phyloP scores from a whole-genome alignment of 2,113 vertebrate genomes.

The Pandion haliaetus region DNA sequence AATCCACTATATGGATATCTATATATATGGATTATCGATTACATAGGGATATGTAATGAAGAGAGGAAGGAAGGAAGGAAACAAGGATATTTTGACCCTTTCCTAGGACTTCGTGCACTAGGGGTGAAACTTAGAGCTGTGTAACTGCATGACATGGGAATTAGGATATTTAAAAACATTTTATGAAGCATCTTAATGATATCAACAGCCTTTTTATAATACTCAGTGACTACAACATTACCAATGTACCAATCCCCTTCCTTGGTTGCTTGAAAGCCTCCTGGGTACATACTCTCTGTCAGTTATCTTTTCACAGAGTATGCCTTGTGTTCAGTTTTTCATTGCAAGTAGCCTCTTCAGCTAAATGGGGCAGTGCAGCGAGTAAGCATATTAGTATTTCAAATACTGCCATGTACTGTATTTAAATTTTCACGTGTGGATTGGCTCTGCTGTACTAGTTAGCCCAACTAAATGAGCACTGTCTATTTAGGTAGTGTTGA shows the following conservation, averaged over 20 bases:
- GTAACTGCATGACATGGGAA: neutral
- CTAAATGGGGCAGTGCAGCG: neutral
- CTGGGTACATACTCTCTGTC: neutral
- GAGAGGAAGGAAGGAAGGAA: neutral
- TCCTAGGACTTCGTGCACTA: neutral
- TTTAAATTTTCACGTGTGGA: neutral
- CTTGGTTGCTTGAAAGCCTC: neutral
- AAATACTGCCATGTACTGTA: neutral
- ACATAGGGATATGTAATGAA: neutral
- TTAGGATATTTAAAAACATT: neutral
- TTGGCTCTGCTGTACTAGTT: neutral
- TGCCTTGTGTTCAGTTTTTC: neutral
- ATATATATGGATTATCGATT: neutral
- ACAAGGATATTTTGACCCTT: neutral
- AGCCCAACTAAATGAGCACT: neutral
- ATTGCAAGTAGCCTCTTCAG: neutral
- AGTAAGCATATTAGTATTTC: neutral
- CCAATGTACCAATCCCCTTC: neutral
- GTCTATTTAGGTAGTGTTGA: constrained; percentile 35
- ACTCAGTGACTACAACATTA: neutral
- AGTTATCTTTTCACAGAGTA: neutral
- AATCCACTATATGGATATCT: neutral
- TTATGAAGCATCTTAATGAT: neutral
- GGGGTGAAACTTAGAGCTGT: neutral
- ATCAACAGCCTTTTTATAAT: neutral